Base-by-base conservation (phyloP, 2,113 vertebrate species). In the Leptosomus discolor region DNA sequence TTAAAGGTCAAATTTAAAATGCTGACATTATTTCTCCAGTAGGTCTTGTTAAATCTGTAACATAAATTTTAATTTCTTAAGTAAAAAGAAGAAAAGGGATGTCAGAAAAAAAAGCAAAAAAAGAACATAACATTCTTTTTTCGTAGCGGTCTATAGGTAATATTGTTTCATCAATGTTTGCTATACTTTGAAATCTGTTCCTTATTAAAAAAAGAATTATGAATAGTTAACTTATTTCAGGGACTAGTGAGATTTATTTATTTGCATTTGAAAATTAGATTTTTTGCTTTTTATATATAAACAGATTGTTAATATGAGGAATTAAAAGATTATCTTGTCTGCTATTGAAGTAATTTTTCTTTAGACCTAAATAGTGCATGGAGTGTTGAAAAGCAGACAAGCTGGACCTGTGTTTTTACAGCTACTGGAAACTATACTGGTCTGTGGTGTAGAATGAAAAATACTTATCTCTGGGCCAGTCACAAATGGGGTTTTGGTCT, bases 121-220 rank as follows among this genome's bases (percentile, higher is more conserved):
- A 30, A 32, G 7, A 57, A 23, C 27, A 24, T 26, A 45, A 67
- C 15, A 4, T 21, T 77, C 19, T 27, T 71, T 63, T 85, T 63
- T 32, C 4, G 11, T 17, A 53, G 3, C 45, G 0, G 0, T 48
- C 37, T 71, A 0, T 30, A 32, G 6, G 8, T 68, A 79, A 43
- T 69, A 46, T 80, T 64, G 5, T 68, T 76, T 86, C 26, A 60
- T 50, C 11, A 16, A 0, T 64, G 4, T 54, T 86, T 75, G 6
- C 11, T 63, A 19, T 69, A 22, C 24, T 78, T 77, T 32, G 20
- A 63, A 76, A 30, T 80, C 46, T 27, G 23, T 68, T 73, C 11
- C 36, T 46, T 64, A 46, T n/a, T 54, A 51, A 71, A 67, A 36
- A 5, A 68, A 74, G 39, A 75, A 29, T 24, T 56, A 75, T 24